Evolutionary conservation across 2,888 invertebrate genomes (phyloP).

Genomic region (Phytoseiulus persimilis): DNA sequence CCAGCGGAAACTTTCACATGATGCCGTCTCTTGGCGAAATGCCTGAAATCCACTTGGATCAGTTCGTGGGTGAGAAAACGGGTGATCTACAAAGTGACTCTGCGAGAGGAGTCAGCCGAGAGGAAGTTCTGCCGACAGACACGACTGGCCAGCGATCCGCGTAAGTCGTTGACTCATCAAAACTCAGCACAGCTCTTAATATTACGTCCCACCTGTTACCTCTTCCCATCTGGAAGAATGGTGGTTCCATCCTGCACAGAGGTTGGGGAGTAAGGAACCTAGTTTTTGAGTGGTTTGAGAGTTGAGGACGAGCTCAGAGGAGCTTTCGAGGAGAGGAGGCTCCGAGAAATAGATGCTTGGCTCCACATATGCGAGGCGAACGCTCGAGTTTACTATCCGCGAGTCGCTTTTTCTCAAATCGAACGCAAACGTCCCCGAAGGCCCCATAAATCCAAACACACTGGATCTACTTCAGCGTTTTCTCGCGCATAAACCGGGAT

Average conservation of each 20-base stretch:
- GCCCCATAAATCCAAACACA: background rate
- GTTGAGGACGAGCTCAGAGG: background rate
- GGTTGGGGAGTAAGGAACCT: background rate
- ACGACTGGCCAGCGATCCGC: background rate
- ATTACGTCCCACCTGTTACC: too few species aligned
- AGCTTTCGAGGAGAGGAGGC: background rate
- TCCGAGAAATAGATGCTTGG: background rate
- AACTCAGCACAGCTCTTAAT: too few species aligned
- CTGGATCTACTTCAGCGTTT: background rate
- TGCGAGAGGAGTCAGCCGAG: background rate
- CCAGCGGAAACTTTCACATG: too few species aligned
- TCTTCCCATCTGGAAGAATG: too few species aligned
- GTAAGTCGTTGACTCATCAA: background rate
- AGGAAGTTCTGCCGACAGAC: background rate
- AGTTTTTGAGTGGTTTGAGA: background rate
- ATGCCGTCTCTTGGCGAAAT: too few species aligned
- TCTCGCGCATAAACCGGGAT: background rate
- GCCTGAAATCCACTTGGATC: background rate
- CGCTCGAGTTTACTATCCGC: background rate
- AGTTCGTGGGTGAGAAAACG: background rate
- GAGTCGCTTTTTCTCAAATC: background rate
- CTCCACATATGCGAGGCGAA: background rate
- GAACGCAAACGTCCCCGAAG: background rate
- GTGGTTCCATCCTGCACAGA: too few species aligned
- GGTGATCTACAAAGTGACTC: background rate